Evolutionary conservation across 1,140 invertebrate genomes (phyloP).

Genomic region (Chionoecetes opilio): DNA sequence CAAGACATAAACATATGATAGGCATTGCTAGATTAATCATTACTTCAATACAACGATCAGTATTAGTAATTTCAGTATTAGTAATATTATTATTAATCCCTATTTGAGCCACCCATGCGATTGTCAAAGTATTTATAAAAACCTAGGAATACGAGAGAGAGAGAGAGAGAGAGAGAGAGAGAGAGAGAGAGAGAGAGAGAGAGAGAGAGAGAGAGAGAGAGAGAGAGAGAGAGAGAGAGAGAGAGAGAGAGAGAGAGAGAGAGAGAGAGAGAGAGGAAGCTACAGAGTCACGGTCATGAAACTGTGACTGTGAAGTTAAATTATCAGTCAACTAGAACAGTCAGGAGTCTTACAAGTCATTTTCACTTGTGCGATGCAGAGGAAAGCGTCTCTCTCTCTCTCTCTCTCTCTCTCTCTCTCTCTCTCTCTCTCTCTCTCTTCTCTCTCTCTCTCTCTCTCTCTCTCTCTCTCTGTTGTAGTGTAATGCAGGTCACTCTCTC

Average conservation of each 20-base stretch:
- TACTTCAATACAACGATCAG: too few species aligned
- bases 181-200: neutral
- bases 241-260: slow-evolving; percentile 32
- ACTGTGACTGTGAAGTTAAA: neutral
- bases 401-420: slow-evolving; percentile 33
- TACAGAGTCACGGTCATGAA: neutral
- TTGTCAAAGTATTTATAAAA: too few species aligned
- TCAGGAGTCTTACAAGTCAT: neutral
- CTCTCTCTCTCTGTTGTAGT: too few species aligned
- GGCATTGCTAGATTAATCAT: too few species aligned
- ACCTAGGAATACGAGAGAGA: too few species aligned
- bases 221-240: slow-evolving; percentile 22
- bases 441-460: neutral
- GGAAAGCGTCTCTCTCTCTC: neutral
- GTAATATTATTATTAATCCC: too few species aligned
- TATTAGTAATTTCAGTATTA: too few species aligned
- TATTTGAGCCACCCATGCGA: too few species aligned
- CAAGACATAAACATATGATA: too few species aligned
- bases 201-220: neutral
- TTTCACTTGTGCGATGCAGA: neutral
- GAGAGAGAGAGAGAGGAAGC: slow-evolving; percentile 12
- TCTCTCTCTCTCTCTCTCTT: slow-evolving; percentile 41
- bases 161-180: neutral
- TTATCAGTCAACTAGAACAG: neutral
- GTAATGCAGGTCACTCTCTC: too few species aligned